Base-by-base conservation (phyloP, 1,140 invertebrate species). In the Caenorhabditis brenneri region DNA sequence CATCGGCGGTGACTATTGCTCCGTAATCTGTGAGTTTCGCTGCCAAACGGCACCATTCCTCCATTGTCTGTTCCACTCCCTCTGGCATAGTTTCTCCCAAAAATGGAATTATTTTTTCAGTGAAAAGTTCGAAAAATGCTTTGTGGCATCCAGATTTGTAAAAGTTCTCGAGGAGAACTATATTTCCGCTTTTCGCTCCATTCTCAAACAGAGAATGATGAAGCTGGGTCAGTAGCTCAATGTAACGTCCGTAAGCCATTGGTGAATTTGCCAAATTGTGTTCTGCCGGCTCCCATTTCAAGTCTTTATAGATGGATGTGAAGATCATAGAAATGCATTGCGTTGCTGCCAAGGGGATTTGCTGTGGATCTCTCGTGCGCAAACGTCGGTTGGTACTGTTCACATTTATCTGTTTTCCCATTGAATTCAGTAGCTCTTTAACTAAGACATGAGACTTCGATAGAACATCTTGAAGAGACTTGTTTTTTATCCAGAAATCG, bases 151-250 rank as follows among this genome's bases (percentile, higher is more conserved):
- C 94, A 85, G 93, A 92, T 1, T 93, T 92, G 1, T 95, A 93
- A 90, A 96, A 96, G 87, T 95, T 95, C 84, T 95, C 91, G 96
- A 95, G 91, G 95, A 96, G 1, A 95, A 95, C 90, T 94, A 94
- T 82, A 42, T 42, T 74, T 9, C 12, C 29, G 24, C 33, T 42
- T 24, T 29, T 33, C 15, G 95, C 94, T 91, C 95, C 95, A 87
- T 96, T 95, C 89, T 96, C 95, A 91, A 96, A 96, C 3, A 96
- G 91, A 94, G 96, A 95, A 0, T 95, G 95, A 19, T 42, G 79
- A 39, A 85, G 29, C n/a, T 83, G 82, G 33, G 33, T 31, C 31
- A 83, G 42, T 4, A 65, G 29, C 4, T 80, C 83, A 24, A 48
- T 51, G 55, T 83, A 48, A 33, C 83, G 79, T 16, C 80, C 79